Conservation (phyloP, 2,797 vertebrate genomes). For the Picus viridis region DNA sequence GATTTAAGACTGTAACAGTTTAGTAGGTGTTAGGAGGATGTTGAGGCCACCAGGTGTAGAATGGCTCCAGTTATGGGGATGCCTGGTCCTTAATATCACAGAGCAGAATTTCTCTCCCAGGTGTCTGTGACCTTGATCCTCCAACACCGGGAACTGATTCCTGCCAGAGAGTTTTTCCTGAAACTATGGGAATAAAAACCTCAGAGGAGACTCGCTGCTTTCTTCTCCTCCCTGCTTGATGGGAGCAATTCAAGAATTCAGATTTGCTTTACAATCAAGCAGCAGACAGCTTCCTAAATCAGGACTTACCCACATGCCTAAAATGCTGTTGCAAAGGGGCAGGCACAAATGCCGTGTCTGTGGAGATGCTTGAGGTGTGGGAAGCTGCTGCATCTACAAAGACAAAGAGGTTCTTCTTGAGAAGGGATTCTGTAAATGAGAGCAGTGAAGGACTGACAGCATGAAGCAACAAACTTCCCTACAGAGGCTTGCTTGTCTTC, state of each 20-base stretch:
- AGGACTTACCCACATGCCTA: not conserved
- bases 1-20: not conserved
- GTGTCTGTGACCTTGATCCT: not conserved
- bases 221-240: not conserved
- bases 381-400: not conserved
- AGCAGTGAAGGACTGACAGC: not conserved
- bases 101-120: too few species aligned
- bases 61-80: not conserved
- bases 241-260: not conserved
- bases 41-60: not conserved
- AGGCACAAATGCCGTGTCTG: not conserved
- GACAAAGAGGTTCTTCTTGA: not conserved
- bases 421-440: not conserved
- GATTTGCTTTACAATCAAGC: not conserved
- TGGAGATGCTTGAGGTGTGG: fast-evolving
- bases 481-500: not conserved
- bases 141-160: not conserved
- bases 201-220: not conserved
- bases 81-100: not conserved
- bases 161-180: not conserved
- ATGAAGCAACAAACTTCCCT: not conserved
- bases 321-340: not conserved
- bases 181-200: not conserved
- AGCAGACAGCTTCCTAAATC: not conserved
- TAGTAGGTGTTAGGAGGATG: not conserved